These are phyloP conservation scores for Dendrolimus punctatus DNA, from an alignment of 1,140 invertebrate species.

Conservation along the genomic window DNA sequence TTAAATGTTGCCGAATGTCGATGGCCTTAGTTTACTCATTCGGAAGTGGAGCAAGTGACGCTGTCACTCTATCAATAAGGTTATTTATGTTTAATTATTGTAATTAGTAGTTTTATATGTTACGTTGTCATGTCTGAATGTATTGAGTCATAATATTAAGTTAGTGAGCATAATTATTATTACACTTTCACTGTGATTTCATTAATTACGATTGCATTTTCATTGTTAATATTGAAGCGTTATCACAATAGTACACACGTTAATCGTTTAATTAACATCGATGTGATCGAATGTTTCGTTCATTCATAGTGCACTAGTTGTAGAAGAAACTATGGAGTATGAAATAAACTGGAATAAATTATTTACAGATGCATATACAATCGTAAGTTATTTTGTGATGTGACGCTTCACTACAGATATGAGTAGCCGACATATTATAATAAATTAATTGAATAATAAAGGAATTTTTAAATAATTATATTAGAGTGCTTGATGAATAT, in stretches of 20 bases:
- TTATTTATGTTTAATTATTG: constrained; percentile 35
- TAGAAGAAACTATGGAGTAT: background rate
- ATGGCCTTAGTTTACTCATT: constrained; percentile 4
- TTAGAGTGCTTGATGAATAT: constrained; percentile 67
- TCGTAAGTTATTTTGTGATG: constrained; percentile 29
- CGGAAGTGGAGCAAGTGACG: constrained; percentile 15
- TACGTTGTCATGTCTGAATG: constrained; percentile 49
- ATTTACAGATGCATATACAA: constrained; percentile 12
- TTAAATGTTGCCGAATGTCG: background rate
- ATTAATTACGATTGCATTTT: constrained; percentile 57
- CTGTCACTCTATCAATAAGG: constrained; percentile 22
- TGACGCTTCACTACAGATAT: constrained; percentile 59
- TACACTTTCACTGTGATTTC: constrained; percentile 66
- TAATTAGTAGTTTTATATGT: constrained; percentile 27
- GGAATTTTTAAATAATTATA: constrained; percentile 42
- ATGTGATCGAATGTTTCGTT: background rate
- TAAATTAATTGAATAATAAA: constrained; percentile 45
- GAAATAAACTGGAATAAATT: constrained; percentile 22
- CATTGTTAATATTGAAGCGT: constrained; percentile 39
- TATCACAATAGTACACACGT: constrained; percentile 11
- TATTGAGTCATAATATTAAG: constrained; percentile 61
- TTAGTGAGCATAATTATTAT: constrained; percentile 63
- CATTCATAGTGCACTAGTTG: background rate
- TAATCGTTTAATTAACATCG: background rate
- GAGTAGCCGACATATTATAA: constrained; percentile 56